Percentiles rank a stretch among this genome's conserved stretches.
These are phyloP conservation scores for Thyatira batis DNA, from an alignment of 2,888 invertebrate genomes.

Conservation along the genomic window DNA sequence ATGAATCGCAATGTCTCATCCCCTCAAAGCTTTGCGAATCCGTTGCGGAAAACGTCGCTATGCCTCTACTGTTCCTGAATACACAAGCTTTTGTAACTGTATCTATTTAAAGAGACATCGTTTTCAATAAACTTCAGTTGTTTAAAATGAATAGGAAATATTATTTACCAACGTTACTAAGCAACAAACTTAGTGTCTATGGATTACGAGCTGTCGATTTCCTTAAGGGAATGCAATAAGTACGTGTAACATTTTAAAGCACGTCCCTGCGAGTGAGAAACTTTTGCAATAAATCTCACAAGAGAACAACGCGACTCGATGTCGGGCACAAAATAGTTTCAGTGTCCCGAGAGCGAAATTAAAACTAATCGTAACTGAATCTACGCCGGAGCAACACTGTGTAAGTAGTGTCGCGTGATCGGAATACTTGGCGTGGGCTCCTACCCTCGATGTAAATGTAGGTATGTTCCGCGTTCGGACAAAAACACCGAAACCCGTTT, in stretches of 20 bases:
- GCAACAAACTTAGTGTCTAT: too few relatives aligned
- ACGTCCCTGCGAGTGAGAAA: slow-evolving; percentile 26
- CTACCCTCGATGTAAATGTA: slow-evolving; percentile 23
- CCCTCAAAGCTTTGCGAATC: slow-evolving; percentile 74
- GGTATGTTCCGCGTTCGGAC: slow-evolving; percentile 16
- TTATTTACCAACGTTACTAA: neutral
- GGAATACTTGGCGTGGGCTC: slow-evolving; percentile 37
- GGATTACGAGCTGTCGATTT: neutral
- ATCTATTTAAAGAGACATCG: slow-evolving; percentile 28
- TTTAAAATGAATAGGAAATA: neutral
- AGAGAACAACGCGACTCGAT: slow-evolving; percentile 4
- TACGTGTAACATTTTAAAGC: slow-evolving; percentile 24
- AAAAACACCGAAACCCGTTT: slow-evolving; percentile 42
- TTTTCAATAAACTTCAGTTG: neutral
- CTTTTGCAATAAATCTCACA: slow-evolving; percentile 42
- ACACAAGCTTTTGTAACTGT: slow-evolving; percentile 41
- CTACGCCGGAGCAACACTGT: slow-evolving; percentile 30
- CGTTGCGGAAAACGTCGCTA: slow-evolving; percentile 52
- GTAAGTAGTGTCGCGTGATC: slow-evolving; percentile 45
- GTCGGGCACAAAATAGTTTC: slow-evolving; percentile 36
- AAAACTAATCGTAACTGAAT: slow-evolving; percentile 54
- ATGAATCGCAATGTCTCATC: slow-evolving; percentile 78
- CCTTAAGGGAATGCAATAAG: slow-evolving; percentile 1
- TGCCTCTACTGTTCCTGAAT: slow-evolving; percentile 49
- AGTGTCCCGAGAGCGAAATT: slow-evolving; percentile 49